A percentile compares a stretch with the other conserved stretches of the same genome.
Evolutionary conservation across 2,797 vertebrate genomes (phyloP).

Genomic region (Mus minutoides): DNA sequence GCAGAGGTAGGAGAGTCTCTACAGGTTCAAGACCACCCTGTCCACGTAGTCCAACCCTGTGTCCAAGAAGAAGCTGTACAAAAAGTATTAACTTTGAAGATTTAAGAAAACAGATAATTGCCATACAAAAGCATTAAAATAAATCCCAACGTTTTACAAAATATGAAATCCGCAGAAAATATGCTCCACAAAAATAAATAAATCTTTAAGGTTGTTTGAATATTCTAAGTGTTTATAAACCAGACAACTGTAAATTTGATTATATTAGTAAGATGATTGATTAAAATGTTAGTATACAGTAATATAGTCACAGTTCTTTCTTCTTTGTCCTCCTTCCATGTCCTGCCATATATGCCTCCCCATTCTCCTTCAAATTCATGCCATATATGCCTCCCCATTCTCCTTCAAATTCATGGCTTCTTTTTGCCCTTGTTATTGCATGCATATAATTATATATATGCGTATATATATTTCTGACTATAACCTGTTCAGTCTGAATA

Average conservation of each 20-base stretch:
- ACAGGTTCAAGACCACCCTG: neutral
- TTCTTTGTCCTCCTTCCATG: neutral
- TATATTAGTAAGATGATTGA: constrained; percentile 56
- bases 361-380: neutral
- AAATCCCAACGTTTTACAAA: neutral
- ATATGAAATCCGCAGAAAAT: constrained; percentile 8
- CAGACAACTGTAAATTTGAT: constrained; percentile 71
- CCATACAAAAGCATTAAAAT: neutral
- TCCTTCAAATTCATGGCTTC: neutral
- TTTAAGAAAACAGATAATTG: constrained; percentile 68
- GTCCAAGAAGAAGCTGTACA: constrained; percentile 72
- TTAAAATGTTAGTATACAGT: neutral
- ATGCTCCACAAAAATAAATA: constrained; percentile 78
- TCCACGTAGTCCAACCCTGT: neutral
- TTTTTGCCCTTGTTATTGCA: neutral
- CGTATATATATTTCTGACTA: neutral
- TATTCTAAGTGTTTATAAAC: constrained; percentile 80
- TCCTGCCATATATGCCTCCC: neutral
- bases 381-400: neutral
- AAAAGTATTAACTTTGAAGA: constrained; percentile 87
- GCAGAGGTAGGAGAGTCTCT: neutral
- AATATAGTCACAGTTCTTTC: neutral
- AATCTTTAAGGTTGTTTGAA: constrained; percentile 80
- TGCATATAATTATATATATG: neutral
- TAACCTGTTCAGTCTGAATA: neutral